Base-by-base conservation (phyloP, 2,113 vertebrate species). In the Lates calcarifer region DNA sequence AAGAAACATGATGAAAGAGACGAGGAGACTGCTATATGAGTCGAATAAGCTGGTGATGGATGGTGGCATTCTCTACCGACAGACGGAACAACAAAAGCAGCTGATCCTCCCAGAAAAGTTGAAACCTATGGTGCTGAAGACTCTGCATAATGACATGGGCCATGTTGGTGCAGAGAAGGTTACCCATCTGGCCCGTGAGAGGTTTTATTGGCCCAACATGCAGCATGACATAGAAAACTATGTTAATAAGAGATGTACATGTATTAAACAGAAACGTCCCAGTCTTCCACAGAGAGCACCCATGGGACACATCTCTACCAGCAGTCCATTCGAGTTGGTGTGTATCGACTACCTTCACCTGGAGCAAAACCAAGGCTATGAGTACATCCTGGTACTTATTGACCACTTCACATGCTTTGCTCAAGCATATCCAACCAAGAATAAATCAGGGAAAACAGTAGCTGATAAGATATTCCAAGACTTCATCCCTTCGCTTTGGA, bases 271-370 rank as follows among this genome's bases (percentile, higher is more conserved):
- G 22, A 53, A 53, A n/a, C 5, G 22, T 39, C 14, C 49, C 14
- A 39, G 7, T 55, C 31, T 69, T 13, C 14, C 33, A 6, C 67
- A 55, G 29, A 69, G n/a, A 55, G 49, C 49, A 12, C 49, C 47
- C 8, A 55, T 0, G 22, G 49, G 31, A 53, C 31, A 24, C 49
- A 68, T 68, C 14, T 13, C 31, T 9, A 69, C 31, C 29, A 69
- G 33, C 13, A 5, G 6, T 29, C 53, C 26, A 11, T 9, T 71
- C 10, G 35, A 53, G 35, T 39, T 56, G 8, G n/a, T 70, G 24
- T 70, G 14, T 28, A 70, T 69, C 20, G 49, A 56, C 51, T 70
- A 68, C 22, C 9, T 53, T 10, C 49, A 53, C 49, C 7, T 53
- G 49, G 49, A 53, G 49, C 20, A 10, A 41, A 41, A 10, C 12